Conservation (phyloP, 2,888 invertebrate genomes). For the Bibio marci region DNA sequence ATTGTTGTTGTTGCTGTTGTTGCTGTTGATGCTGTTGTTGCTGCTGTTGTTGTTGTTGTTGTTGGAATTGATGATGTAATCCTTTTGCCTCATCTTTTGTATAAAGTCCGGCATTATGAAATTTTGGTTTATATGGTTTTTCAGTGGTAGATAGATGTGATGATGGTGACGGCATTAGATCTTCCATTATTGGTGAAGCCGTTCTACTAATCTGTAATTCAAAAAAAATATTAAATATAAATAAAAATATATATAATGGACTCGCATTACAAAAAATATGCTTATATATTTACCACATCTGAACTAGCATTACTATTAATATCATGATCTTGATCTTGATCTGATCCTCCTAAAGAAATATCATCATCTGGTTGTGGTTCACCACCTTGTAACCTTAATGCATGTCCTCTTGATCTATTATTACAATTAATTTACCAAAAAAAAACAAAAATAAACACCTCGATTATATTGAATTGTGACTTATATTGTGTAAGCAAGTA, state of each 20-base stretch:
- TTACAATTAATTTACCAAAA: too few species aligned
- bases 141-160: conserved; percentile 15
- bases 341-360: conserved; percentile 39
- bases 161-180: conserved; percentile 16
- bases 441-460: background rate
- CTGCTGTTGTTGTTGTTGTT: conserved; percentile 7
- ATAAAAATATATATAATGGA: background rate
- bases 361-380: conserved; percentile 37
- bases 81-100: conserved; percentile 34
- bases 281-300: conserved; percentile 19
- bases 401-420: conserved; percentile 49
- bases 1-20: conserved; percentile 8
- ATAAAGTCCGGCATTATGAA: conserved; percentile 45
- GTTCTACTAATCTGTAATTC: conserved; percentile 26
- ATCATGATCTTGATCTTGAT: conserved; percentile 36
- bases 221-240: conserved; percentile 1
- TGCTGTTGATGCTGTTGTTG: conserved; percentile 4
- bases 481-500: background rate
- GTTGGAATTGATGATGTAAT: conserved; percentile 15
- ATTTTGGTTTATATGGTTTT: conserved; percentile 59
- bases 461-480: background rate
- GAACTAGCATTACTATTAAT: conserved; percentile 26
- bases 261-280: background rate
- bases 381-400: conserved; percentile 44
- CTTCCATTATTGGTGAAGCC: conserved; percentile 26